Evolutionary conservation across 2,888 invertebrate species (phyloP), one percentile per base, ranked within the genome.

Genomic region (Galerucella nymphaeae): DNA sequence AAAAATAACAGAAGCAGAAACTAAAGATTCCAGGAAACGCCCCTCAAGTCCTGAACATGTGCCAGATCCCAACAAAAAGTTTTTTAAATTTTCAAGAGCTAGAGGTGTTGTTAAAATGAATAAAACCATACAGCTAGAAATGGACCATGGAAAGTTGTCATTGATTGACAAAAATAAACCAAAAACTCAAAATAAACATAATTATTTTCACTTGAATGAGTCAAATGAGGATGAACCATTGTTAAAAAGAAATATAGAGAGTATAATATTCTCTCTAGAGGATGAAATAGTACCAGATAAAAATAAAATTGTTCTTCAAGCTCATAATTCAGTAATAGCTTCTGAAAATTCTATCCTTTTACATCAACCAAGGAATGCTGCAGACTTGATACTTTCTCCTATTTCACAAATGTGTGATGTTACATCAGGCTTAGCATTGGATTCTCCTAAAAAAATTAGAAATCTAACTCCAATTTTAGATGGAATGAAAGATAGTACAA

Each of bases 361-460:
- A 6, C 81, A 82, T 70, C 71, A 76, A 57, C 75, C 78, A 63
- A 63, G 53, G 14, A 76, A 53, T 50, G 67, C 68, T 45, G 78
- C 79, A 16, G 80, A 82, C 45, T 67, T 81, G 45, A 78, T 86
- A 45, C 75, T 89, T 81, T 89, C 89, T 2, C 89, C 89, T 4
- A 88, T 88, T 9, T 88, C 88, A 45, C 88, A 88, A 78, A 87
- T 89, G 79, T 86, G 83, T 75, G 87, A 86, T 75, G 88, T 89
- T 86, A 87, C 89, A 5, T 89, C 88, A 0, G 87, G 84, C 5
- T 79, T 87, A 71, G 86, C 85, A 1, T 71, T 87, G 9, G 87
- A 88, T 84, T 88, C 88, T 69, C 89, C 89, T n/a, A 85, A 87
- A 76, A 86, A 86, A 71, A 82, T 80, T 0, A 83, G 80, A 61